Percentiles rank a stretch among this genome's conserved stretches.
Evolutionary conservation across 2,113 vertebrate species (phyloP).

Genomic region (Lophotis ruficrista): DNA sequence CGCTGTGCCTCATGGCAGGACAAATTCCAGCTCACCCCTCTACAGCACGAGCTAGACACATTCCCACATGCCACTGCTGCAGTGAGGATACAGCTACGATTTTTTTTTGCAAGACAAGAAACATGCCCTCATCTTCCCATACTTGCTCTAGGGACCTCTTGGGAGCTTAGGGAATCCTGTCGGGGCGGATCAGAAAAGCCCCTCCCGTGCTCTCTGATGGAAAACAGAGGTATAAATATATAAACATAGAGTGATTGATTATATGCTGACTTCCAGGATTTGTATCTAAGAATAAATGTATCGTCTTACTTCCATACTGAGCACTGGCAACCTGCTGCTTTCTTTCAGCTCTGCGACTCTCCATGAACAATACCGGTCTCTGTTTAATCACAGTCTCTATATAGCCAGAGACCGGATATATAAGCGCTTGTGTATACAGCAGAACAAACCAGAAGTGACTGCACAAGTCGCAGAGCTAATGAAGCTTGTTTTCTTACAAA

Average conservation of each 20-base stretch:
- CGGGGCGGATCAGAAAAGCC: neutral
- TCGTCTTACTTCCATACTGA: conserved; percentile 9
- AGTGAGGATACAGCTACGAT: neutral
- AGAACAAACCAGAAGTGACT: neutral
- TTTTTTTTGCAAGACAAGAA: neutral
- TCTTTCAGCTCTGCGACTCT: neutral
- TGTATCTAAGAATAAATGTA: conserved; percentile 53
- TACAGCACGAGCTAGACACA: neutral
- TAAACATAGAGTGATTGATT: conserved; percentile 46
- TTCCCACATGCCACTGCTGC: neutral
- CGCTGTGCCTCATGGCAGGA: neutral
- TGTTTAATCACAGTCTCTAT: neutral
- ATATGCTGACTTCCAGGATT: conserved; percentile 45
- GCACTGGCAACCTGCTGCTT: conserved; percentile 23
- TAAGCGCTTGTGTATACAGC: neutral
- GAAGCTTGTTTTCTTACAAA: neutral
- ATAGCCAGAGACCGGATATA: neutral
- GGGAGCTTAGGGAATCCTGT: neutral
- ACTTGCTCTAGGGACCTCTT: neutral
- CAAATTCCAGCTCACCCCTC: neutral
- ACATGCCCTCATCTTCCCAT: neutral
- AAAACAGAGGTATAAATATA: conserved; percentile 58
- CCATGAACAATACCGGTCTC: neutral
- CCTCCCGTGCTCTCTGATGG: neutral
- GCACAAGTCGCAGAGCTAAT: neutral